Percentiles rank a stretch among this genome's conserved stretches.
Conservation (phyloP, 2,113 vertebrate species). For the Harpagus bidentatus region DNA sequence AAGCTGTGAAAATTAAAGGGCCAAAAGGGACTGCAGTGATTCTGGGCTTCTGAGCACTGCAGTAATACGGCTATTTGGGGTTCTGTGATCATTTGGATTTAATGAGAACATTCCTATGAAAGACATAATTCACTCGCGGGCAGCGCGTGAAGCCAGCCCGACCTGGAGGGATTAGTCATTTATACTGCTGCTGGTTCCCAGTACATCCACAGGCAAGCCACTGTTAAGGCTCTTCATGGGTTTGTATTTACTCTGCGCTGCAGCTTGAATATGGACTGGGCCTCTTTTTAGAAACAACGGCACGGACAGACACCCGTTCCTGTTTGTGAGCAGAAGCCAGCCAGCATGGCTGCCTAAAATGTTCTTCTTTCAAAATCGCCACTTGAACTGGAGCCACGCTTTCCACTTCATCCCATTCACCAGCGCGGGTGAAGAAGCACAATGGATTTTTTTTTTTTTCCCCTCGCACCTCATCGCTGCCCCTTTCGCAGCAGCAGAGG, state of each 20-base stretch:
- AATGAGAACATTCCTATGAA: constrained; percentile 25
- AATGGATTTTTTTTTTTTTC: neutral
- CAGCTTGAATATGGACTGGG: neutral
- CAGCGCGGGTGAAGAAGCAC: neutral
- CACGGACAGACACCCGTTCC: neutral
- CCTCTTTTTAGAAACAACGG: neutral
- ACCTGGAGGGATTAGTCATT: neutral
- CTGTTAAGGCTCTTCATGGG: neutral
- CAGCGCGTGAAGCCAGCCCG: neutral
- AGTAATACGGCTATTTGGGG: neutral
- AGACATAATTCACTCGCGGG: neutral
- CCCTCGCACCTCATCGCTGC: accelerated
- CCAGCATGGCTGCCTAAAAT: neutral
- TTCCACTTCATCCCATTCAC: neutral
- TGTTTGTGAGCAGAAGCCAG: neutral
- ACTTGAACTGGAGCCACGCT: neutral
- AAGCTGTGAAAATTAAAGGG: neutral
- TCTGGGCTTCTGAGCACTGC: neutral
- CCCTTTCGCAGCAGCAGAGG: neutral
- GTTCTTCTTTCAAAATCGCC: neutral
- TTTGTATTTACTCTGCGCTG: constrained; percentile 4
- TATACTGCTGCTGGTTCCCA: neutral
- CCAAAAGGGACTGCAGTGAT: neutral
- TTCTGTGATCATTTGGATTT: constrained; percentile 5
- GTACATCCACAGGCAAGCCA: neutral